A percentile compares a stretch with the other conserved stretches of the same genome.
Evolutionary conservation across 2,888 invertebrate species (phyloP).

Genomic region (Therioaphis trifolii): DNA sequence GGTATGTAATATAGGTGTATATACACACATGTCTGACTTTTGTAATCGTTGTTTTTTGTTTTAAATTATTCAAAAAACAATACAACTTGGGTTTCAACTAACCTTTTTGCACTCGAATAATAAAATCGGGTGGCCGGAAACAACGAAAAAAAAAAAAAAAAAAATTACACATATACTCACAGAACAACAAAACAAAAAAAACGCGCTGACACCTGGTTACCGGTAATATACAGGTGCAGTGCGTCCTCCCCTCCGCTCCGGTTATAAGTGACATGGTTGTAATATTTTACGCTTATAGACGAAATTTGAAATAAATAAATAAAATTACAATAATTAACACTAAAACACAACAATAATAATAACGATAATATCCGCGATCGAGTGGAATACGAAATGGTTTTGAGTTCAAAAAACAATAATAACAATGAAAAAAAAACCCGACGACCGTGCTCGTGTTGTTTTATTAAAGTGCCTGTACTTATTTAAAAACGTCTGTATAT

Average conservation of each 20-base stretch:
- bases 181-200: conserved; percentile 33
- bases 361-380: conserved; percentile 10
- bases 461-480: no score
- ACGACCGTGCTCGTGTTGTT: neutral
- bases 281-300: neutral
- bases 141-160: conserved; percentile 29
- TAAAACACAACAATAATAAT: conserved; percentile 7
- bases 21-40: conserved; percentile 16
- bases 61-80: conserved; percentile 59
- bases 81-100: conserved; percentile 29
- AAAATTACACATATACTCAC: conserved; percentile 2
- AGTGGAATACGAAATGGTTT: conserved; percentile 37
- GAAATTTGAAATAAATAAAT: neutral
- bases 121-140: conserved; percentile 59
- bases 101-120: conserved; percentile 62
- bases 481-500: no score
- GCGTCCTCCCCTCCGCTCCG: neutral
- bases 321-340: neutral
- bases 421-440: no score
- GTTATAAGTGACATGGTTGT: neutral
- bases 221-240: conserved; percentile 36
- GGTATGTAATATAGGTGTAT: neutral
- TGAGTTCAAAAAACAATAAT: no score
- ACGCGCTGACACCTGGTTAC: conserved; percentile 55
- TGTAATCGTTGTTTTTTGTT: conserved; percentile 30